Percentiles rank a stretch among this genome's conserved stretches.
Evolutionary conservation across 2,113 vertebrate genomes (phyloP).

Genomic region (Prionailurus viverrinus): DNA sequence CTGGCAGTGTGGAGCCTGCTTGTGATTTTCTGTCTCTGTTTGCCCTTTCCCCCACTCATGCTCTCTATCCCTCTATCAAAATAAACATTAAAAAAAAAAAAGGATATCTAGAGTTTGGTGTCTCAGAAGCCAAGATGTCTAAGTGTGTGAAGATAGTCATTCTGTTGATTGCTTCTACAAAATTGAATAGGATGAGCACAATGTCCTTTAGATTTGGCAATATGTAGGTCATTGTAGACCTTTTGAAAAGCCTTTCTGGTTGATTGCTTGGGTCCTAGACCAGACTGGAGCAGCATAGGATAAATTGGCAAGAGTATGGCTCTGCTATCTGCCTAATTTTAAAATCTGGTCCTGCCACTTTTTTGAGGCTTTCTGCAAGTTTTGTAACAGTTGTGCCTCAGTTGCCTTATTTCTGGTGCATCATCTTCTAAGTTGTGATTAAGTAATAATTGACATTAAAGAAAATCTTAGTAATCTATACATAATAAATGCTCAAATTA

Average conservation of each 20-base stretch:
- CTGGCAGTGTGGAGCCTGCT: too few species aligned
- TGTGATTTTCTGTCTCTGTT: too few species aligned
- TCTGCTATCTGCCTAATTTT: background rate
- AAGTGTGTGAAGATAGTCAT: background rate
- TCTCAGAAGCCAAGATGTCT: background rate
- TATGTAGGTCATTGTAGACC: background rate
- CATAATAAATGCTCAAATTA: background rate
- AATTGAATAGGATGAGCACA: background rate
- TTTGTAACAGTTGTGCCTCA: background rate
- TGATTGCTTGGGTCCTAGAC: background rate
- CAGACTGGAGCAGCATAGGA: background rate
- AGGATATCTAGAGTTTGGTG: background rate
- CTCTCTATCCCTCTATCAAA: too few species aligned
- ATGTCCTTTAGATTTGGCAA: background rate
- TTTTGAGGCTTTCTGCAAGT: background rate
- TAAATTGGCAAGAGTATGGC: background rate
- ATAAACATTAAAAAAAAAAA: too few species aligned
- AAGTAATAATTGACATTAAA: background rate
- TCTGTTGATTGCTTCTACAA: background rate
- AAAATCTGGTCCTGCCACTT: background rate
- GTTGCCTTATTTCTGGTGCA: background rate
- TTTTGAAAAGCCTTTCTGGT: background rate
- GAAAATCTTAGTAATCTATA: background rate
- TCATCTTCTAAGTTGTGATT: background rate
- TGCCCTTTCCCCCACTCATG: too few species aligned